Evolutionary conservation across 2,113 vertebrate genomes (phyloP).

Genomic region (Protobothrops mucrosquamatus): DNA sequence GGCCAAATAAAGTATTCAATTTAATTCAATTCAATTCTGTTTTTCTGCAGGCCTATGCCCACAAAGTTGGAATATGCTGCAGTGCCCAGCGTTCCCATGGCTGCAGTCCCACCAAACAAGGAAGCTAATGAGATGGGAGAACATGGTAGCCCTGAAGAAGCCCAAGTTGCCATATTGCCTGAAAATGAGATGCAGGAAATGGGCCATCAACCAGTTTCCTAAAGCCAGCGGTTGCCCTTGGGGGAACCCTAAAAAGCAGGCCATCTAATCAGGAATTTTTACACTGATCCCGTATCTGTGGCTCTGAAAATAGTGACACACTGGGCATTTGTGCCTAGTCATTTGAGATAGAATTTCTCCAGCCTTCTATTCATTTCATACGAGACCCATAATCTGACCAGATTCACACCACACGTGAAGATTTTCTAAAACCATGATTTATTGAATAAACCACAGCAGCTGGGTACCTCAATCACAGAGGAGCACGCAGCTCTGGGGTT

Average conservation of each 20-base stretch:
- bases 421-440: background rate
- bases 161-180: background rate
- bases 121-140: conserved; percentile 32
- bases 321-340: background rate
- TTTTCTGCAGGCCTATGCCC: conserved; percentile 66
- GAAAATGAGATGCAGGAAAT: conserved; percentile 41
- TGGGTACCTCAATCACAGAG: background rate
- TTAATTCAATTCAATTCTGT: conserved; percentile 19
- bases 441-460: background rate
- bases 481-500: background rate
- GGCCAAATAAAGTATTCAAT: background rate
- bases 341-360: background rate
- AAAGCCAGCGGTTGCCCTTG: background rate
- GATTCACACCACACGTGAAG: background rate
- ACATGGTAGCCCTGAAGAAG: conserved; percentile 27
- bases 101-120: conserved; percentile 37
- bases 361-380: background rate
- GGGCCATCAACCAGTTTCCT: conserved; percentile 45
- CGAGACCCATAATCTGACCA: background rate
- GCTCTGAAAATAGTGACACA: background rate
- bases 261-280: conserved; percentile 3
- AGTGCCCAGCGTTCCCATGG: conserved; percentile 47
- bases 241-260: background rate
- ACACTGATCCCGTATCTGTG: background rate
- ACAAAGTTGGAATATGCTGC: conserved; percentile 38